These are phyloP conservation scores for Carposina sasakii DNA, from an alignment of 1,140 invertebrate genomes.

Conservation along the genomic window DNA sequence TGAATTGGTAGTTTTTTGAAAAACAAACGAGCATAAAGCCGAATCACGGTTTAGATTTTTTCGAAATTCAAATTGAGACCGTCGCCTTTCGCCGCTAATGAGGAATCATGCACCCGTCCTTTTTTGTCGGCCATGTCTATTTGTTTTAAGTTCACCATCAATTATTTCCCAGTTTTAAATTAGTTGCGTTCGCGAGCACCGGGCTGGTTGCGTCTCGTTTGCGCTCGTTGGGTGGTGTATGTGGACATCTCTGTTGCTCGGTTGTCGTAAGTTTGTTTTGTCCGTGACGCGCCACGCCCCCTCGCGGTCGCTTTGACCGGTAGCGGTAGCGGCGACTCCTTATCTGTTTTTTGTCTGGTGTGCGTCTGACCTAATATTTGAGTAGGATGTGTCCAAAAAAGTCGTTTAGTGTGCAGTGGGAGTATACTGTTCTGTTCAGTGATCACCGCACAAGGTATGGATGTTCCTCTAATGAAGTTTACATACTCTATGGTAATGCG, in stretches of 20 bases:
- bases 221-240: constrained; percentile 7
- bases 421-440: too few relatives aligned
- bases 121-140: constrained; percentile 67
- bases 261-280: constrained; percentile 63
- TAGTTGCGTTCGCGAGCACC: constrained; percentile 49
- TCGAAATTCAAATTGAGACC: constrained; percentile 52
- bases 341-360: constrained; percentile 52
- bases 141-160: constrained; percentile 67
- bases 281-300: constrained; percentile 66
- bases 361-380: constrained; percentile 63
- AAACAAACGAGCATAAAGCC: constrained; percentile 29
- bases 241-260: constrained; percentile 46
- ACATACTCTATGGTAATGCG: too few relatives aligned
- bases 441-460: constrained; percentile 35
- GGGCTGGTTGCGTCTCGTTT: constrained; percentile 39
- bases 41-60: constrained; percentile 47
- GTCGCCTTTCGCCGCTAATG: constrained; percentile 43
- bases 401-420: constrained; percentile 47
- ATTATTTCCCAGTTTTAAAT: constrained; percentile 69
- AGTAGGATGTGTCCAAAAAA: constrained; percentile 52
- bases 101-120: constrained; percentile 53
- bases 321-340: constrained; percentile 62
- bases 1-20: constrained; percentile 45
- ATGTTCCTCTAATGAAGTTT: constrained; percentile 44
- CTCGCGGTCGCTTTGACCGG: too few relatives aligned